Percentiles rank a stretch among this genome's conserved stretches.
These are phyloP conservation scores for Dendronephthya gigantea DNA, from an alignment of 64 coral and sea anemone genomes.

Conservation along the genomic window DNA sequence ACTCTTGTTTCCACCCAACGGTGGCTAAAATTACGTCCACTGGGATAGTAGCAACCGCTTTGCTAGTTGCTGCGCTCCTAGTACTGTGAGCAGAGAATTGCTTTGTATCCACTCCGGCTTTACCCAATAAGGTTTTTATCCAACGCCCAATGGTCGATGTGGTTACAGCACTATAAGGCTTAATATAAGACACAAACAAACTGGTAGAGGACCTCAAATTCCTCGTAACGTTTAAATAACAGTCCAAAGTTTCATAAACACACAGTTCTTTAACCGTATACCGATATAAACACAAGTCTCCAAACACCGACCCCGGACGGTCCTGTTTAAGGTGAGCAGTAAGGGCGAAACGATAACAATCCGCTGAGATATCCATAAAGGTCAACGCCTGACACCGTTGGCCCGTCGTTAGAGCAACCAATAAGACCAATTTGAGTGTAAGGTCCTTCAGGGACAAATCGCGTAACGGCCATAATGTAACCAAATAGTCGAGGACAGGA, in stretches of 20 bases:
- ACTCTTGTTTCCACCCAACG: slow-evolving; percentile 39
- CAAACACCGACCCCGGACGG: no score
- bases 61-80: slow-evolving; percentile 28
- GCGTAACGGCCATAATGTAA: neutral
- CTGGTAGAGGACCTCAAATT: slow-evolving; percentile 12
- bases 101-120: no score
- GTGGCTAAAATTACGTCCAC: slow-evolving; percentile 31
- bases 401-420: neutral
- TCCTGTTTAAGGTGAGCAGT: slow-evolving; percentile 30
- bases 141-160: slow-evolving; percentile 37
- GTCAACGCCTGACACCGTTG: no score
- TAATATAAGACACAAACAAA: slow-evolving; percentile 43
- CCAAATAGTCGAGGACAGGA: neutral
- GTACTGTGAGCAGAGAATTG: slow-evolving; percentile 37
- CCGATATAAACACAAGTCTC: slow-evolving; percentile 37
- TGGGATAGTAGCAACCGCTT: slow-evolving; percentile 24
- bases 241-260: slow-evolving; percentile 40
- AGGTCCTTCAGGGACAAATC: neutral
- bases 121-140: no score
- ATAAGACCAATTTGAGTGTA: slow-evolving; percentile 7
- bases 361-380: neutral
- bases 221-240: no score
- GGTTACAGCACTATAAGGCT: slow-evolving; percentile 40
- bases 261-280: slow-evolving; percentile 40
- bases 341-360: slow-evolving; percentile 33